phyloP scores from a whole-genome alignment of 2,797 vertebrate species.

The Glossophaga mutica region DNA sequence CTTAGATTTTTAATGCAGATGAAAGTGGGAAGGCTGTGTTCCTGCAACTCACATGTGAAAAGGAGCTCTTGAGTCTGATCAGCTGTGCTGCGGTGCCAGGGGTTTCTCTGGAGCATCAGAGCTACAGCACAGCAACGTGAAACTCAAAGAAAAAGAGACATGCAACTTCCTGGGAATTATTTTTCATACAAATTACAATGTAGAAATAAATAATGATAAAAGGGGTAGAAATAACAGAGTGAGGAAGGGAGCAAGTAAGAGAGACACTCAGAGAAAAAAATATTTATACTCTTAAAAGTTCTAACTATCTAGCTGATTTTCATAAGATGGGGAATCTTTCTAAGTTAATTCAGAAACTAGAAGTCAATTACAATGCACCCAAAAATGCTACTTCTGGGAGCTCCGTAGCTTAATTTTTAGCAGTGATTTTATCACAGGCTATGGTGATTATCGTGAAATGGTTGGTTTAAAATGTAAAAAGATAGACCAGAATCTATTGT shows the following conservation, averaged over 20 bases:
- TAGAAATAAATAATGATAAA: neutral
- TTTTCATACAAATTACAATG: neutral
- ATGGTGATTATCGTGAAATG: neutral
- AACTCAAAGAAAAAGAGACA: neutral
- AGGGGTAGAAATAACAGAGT: neutral
- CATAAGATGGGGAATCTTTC: neutral
- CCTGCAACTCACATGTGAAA: neutral
- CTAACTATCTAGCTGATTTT: slow-evolving; percentile 18
- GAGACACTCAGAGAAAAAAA: neutral
- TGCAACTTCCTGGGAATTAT: neutral
- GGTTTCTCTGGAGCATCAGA: neutral
- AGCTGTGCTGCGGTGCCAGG: neutral
- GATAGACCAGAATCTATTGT: neutral
- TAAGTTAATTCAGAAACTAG: slow-evolving; percentile 41
- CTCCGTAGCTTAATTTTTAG: neutral
- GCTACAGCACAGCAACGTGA: neutral
- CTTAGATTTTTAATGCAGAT: slow-evolving; percentile 59
- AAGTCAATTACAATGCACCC: neutral
- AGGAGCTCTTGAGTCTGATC: neutral
- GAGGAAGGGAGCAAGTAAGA: neutral
- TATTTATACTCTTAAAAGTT: neutral
- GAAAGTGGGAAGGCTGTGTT: slow-evolving; percentile 46
- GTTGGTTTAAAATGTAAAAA: neutral
- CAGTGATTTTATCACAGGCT: neutral
- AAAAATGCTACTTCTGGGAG: neutral